A percentile compares a stretch with the other conserved stretches of the same genome.
Evolutionary conservation across 2,888 invertebrate genomes (phyloP).

Genomic region (Drosophila subsilvestris): DNA sequence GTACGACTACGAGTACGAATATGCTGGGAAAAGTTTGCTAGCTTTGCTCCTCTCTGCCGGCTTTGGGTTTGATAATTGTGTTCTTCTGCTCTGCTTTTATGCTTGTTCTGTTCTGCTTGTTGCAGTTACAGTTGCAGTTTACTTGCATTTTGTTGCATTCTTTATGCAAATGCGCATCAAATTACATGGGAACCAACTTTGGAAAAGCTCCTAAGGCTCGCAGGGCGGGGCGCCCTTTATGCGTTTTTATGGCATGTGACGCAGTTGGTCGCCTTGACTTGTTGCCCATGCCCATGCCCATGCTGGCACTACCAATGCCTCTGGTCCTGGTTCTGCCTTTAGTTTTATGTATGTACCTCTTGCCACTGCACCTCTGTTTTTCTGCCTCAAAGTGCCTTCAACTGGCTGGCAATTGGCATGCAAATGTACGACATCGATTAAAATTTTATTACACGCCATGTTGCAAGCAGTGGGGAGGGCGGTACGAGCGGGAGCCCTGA

Average conservation of each 20-base stretch:
- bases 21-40: slow-evolving; percentile 36
- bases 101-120: slow-evolving; percentile 51
- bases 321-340: neutral
- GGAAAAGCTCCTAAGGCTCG: slow-evolving; percentile 43
- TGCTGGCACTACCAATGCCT: neutral
- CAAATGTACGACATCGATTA: slow-evolving; percentile 81
- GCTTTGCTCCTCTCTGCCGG: slow-evolving; percentile 5
- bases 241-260: slow-evolving; percentile 74
- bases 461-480: slow-evolving; percentile 4
- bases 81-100: slow-evolving; percentile 52
- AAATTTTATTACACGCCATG: slow-evolving; percentile 81
- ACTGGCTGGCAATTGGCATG: slow-evolving; percentile 74
- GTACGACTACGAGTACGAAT: neutral
- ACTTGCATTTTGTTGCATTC: slow-evolving; percentile 50
- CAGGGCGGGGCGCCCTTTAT: slow-evolving; percentile 45
- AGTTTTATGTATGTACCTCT: neutral
- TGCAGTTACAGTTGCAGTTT: slow-evolving; percentile 33
- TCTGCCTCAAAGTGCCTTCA: slow-evolving; percentile 40
- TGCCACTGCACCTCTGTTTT: neutral
- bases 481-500: slow-evolving; percentile 39
- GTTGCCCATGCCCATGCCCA: slow-evolving; percentile 8
- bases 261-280: slow-evolving; percentile 67
- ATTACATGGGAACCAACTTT: slow-evolving; percentile 56
- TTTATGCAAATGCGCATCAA: slow-evolving; percentile 74
- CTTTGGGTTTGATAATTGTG: slow-evolving; percentile 42